Evolutionary conservation across 2,797 vertebrate species (phyloP).

Genomic region (Alosa sapidissima): DNA sequence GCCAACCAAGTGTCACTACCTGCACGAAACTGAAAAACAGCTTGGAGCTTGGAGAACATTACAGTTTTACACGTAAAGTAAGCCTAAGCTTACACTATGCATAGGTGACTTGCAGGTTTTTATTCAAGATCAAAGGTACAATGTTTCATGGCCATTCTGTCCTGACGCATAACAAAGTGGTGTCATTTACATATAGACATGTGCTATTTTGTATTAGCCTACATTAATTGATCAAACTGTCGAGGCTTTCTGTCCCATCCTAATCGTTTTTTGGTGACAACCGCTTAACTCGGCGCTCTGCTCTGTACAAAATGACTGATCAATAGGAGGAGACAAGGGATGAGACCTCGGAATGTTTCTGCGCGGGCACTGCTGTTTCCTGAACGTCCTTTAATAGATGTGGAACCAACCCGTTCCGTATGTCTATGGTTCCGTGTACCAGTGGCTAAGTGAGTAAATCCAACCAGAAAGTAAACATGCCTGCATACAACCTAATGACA

Average conservation of each 20-base stretch:
- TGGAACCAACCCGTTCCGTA: background rate
- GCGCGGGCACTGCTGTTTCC: background rate
- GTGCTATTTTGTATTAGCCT: background rate
- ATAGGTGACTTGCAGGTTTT: background rate
- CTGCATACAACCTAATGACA: background rate
- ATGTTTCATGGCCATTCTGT: background rate
- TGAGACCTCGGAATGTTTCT: slow-evolving; percentile 22
- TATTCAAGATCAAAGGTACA: background rate
- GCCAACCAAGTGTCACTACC: too few species aligned
- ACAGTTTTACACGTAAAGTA: background rate
- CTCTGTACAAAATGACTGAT: background rate
- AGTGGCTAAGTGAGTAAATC: background rate
- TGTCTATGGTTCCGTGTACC: too few species aligned
- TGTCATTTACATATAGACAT: too few species aligned
- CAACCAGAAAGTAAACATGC: background rate
- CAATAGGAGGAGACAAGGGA: background rate
- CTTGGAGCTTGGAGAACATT: background rate
- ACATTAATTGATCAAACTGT: background rate
- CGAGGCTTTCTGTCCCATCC: background rate
- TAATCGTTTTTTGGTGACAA: background rate
- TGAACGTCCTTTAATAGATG: background rate
- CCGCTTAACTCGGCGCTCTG: background rate
- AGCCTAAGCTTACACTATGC: too few species aligned
- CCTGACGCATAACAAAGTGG: background rate
- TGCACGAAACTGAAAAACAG: too few species aligned